Percentiles rank a stretch among this genome's conserved stretches.
Conservation (phyloP, 2,888 invertebrate species). For the Brachypterus glaber region DNA sequence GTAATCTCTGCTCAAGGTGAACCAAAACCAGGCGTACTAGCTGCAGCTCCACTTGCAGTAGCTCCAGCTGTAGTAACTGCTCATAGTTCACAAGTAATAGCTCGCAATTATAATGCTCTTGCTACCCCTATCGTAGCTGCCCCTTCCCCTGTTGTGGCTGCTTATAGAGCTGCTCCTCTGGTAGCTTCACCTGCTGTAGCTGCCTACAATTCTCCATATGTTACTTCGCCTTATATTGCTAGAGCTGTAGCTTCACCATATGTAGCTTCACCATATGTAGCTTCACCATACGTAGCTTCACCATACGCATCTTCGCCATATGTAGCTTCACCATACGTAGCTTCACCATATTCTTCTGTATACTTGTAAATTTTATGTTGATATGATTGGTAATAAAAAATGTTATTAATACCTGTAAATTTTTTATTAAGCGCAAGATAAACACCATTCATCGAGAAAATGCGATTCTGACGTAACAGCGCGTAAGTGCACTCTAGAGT, state of each 20-base stretch:
- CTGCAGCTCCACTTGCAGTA: conserved; percentile 16
- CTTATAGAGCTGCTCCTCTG: conserved; percentile 29
- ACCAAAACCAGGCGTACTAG: conserved; percentile 34
- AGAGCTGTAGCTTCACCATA: conserved; percentile 37
- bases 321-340: conserved; percentile 7
- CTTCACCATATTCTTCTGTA: conserved; percentile 11
- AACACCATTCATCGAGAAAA: conserved; percentile 7
- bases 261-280: conserved; percentile 25
- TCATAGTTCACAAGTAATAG: conserved; percentile 54
- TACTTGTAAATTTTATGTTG: no score
- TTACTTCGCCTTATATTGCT: conserved; percentile 38
- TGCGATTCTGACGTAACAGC: no score
- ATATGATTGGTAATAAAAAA: no score
- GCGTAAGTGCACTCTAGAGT: no score
- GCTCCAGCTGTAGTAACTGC: conserved; percentile 46
- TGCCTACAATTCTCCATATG: conserved; percentile 9
- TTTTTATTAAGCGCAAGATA: no score
- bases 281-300: conserved; percentile 18
- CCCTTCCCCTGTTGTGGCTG: conserved; percentile 31
- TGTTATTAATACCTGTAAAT: no score
- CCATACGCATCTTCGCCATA: conserved; percentile 19
- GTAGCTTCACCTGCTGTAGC: conserved; percentile 32
- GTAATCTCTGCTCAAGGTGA: conserved; percentile 28
- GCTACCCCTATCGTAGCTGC: conserved; percentile 31
- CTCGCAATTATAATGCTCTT: conserved; percentile 53